Base-by-base conservation (phyloP, 2,888 invertebrate species). In the Globia sparganii region DNA sequence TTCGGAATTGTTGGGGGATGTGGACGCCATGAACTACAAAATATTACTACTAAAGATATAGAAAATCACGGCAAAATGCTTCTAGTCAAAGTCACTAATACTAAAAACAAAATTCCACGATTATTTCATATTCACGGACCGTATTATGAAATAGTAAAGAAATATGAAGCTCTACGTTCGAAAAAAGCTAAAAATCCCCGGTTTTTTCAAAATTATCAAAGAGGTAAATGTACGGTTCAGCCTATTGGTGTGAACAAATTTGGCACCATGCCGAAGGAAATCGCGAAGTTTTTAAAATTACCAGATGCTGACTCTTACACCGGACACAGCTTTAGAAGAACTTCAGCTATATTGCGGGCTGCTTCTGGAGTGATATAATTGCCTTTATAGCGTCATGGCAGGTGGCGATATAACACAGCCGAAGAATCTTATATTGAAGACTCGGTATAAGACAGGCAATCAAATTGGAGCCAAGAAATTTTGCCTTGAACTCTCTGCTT, bases 1-100 rank as follows among this genome's bases (percentile, higher is more conserved):
- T 77, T 77, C 37, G 79, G 70, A 40, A 49, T 78, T 4, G 79
- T 70, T 37, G 76, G 76, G 15, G 79, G 49, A 40, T 77, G 76
- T 49, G 59, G n/a, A 8, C 69, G n/a, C 8, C 31, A 49, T n/a
- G 76, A 77, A 40, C 31, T 77, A 59, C 79, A 49, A 13, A 49
- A 40, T 21, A 78, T 77, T 34, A 59, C 40, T 25, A 49, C 37
- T 31, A 49, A 58, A 13, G 76, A 77, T 13, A 9, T 77, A n/a
- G 58, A 79, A 40, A 31, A 49, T 59, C 58, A 77, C 21, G 79
- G 53, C 37, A 59, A 49, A 25, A 59, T 40, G 58, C 31, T 79
- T 59, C 3, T 79, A 25, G 71, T 79, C 21, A 59, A n/a, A 37
- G 49, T 77, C 13, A 59, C 21, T 15, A 49, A 77, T 71, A 15